Conservation (phyloP, 2,888 invertebrate species). For the Drosophila demipolita region DNA sequence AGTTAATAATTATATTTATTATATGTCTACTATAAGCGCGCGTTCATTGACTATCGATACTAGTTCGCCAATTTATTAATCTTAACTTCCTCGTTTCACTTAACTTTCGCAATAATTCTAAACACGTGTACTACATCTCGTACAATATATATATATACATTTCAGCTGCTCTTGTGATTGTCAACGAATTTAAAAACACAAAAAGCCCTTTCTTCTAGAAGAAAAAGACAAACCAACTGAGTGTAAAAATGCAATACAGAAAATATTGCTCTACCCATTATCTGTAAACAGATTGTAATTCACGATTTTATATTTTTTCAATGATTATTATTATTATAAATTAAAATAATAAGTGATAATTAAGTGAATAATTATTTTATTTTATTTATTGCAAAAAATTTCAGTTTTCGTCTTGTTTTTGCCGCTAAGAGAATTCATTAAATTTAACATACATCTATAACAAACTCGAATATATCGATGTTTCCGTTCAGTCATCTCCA, state of each 20-base stretch:
- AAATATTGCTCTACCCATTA: constrained; percentile 9
- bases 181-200: constrained; percentile 29
- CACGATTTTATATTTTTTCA: background rate
- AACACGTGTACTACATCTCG: constrained; percentile 22
- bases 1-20: background rate
- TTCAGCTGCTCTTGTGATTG: constrained; percentile 31
- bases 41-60: background rate
- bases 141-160: constrained; percentile 18
- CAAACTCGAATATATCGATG: background rate
- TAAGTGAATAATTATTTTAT: background rate
- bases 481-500: background rate
- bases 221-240: constrained; percentile 10
- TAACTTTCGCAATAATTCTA: background rate
- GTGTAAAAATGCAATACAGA: background rate
- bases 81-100: background rate
- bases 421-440: background rate
- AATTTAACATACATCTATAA: background rate
- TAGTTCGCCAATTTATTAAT: background rate
- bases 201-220: constrained; percentile 17
- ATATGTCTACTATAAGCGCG: background rate
- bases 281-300: background rate
- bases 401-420: background rate
- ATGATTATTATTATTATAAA: background rate
- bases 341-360: no score
- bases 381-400: background rate